Evolutionary conservation across 2,113 vertebrate species (phyloP), one percentile per base, ranked within the genome.

Genomic region (Pygathrix nemaeus): DNA sequence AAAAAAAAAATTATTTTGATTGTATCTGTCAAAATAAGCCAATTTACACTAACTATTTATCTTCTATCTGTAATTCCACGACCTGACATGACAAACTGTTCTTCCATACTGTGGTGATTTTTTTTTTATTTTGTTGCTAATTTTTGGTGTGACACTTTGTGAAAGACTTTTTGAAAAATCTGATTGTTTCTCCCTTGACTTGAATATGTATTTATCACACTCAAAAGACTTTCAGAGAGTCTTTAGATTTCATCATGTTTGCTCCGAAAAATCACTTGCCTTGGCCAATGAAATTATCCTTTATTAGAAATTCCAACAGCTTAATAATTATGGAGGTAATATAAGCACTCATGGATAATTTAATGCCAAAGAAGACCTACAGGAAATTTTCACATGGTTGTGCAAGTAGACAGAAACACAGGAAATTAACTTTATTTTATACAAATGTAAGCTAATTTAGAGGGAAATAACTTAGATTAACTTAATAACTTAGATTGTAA

Each of bases 301-400:
- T 83, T 70, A 78, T 75, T 75, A 92, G 76, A 59, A 32, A 83
- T 78, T 92, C 68, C 68, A 88, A 88, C 4, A 59, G 17, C 59
- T 94, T 70, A 88, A 70, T 86, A 88, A 92, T 92, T 88, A 59
- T 68, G 76, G 21, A 82, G 81, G 57, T 96, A 30, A 88, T 78
- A 70, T 92, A 96, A 85, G 50, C n/a, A 78, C n/a, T 88, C 7
- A 1, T 8, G 6, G 50, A 78, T 57, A 70, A 35, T 88, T 43
- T 94, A 87, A 82, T 57, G 25, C 48, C 75, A 94, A 82, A 76
- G 75, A 76, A 88, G 12, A 82, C 35, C 88, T 82, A 70, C 6
- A 59, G 38, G 14, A 76, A 68, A 68, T 88, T 92, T 94, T 76
- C 88, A 76, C 14, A 66, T 75, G 50, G 68, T 64, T 57, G 3